These are phyloP conservation scores for Drosophila obscura DNA, from an alignment of 1,140 invertebrate species.

Conservation along the genomic window DNA sequence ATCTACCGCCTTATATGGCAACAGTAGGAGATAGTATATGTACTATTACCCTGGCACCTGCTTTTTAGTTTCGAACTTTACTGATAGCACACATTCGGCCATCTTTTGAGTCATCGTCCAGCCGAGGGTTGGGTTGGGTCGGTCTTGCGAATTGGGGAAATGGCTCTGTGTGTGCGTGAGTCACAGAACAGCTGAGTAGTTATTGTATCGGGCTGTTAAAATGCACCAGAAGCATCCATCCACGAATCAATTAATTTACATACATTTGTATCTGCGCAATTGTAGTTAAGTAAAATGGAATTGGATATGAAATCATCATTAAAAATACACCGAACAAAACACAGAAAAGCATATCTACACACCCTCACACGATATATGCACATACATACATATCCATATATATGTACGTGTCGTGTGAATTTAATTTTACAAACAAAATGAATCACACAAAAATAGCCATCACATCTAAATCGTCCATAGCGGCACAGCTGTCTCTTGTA, in stretches of 20 bases:
- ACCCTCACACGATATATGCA: conserved; percentile 6
- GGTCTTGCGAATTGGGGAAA: conserved; percentile 38
- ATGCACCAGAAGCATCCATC: no score
- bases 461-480: conserved; percentile 45
- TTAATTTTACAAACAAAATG: conserved; percentile 79
- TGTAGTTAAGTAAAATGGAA: conserved; percentile 42
- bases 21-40: background rate
- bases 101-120: conserved; percentile 56
- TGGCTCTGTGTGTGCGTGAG: conserved; percentile 37
- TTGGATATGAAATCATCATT: conserved; percentile 71
- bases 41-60: conserved; percentile 14
- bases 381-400: background rate
- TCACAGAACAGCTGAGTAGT: conserved; percentile 33
- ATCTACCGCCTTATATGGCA: conserved; percentile 44
- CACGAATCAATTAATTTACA: conserved; percentile 37
- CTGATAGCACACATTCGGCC: conserved; percentile 63
- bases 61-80: conserved; percentile 20
- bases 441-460: conserved; percentile 77
- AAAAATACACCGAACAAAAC: conserved; percentile 53
- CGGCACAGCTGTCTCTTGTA: conserved; percentile 63
- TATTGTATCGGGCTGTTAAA: no score
- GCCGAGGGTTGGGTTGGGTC: conserved; percentile 34
- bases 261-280: conserved; percentile 33
- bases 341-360: background rate
- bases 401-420: conserved; percentile 36